Conservation (phyloP, 2,113 vertebrate genomes). For the Myodes glareolus region DNA sequence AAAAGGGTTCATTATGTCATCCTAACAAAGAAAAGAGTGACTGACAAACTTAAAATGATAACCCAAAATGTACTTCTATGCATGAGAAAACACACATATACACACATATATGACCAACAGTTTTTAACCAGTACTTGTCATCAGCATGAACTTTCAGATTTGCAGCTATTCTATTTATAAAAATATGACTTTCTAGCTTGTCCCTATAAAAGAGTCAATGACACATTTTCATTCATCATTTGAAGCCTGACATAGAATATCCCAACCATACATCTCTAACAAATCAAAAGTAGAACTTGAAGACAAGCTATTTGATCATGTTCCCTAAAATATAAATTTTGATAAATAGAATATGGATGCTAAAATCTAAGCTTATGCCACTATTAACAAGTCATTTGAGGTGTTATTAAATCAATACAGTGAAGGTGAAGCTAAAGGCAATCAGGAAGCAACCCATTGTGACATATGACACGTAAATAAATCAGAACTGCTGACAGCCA, state of each 20-base stretch:
- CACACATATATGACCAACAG: background rate
- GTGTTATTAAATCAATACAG: background rate
- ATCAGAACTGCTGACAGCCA: background rate
- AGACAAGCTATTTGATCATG: background rate
- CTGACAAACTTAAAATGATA: background rate
- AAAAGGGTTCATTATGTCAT: background rate
- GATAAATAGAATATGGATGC: background rate
- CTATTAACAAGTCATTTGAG: background rate
- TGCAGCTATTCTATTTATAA: background rate
- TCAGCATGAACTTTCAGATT: background rate
- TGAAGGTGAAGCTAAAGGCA: background rate
- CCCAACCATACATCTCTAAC: background rate
- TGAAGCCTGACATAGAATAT: background rate
- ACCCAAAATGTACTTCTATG: background rate
- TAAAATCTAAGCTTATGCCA: background rate
- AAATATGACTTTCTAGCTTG: background rate
- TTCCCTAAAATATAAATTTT: background rate
- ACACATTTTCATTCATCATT: background rate
- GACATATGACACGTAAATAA: background rate
- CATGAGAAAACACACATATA: background rate
- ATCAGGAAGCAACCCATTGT: background rate
- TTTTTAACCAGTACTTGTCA: background rate
- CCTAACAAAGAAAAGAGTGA: background rate
- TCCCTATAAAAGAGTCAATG: background rate
- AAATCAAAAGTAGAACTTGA: conserved; percentile 7